phyloP scores from a whole-genome alignment of 2,797 vertebrate genomes.

The Nannoperca obscura region DNA sequence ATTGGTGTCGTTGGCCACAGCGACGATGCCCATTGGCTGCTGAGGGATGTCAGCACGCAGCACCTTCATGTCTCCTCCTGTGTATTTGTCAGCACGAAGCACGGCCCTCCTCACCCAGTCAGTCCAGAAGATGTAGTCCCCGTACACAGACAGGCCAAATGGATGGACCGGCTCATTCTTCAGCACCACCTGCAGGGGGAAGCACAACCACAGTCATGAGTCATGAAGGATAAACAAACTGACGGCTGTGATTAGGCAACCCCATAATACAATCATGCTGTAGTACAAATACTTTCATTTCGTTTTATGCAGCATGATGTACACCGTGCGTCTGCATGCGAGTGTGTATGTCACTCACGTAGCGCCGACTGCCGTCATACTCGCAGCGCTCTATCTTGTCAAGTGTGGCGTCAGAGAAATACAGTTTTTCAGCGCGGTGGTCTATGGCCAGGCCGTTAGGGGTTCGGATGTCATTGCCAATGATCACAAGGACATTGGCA shows the following conservation, averaged over 20 bases:
- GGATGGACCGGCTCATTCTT: conserved; percentile 97
- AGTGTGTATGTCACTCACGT: conserved; percentile 86
- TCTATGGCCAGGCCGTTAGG: conserved; percentile 98
- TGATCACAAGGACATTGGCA: conserved; percentile 93
- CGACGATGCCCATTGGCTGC: conserved; percentile 98
- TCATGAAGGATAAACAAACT: conserved; percentile 12
- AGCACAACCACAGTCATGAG: conserved; percentile 31
- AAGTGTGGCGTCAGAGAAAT: conserved; percentile 96
- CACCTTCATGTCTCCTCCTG: conserved; percentile 95
- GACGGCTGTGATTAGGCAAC: not conserved
- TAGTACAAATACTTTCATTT: conserved; percentile 13
- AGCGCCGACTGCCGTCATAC: conserved; percentile 93
- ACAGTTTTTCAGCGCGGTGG: conserved; percentile 96
- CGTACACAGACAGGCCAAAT: conserved; percentile 95
- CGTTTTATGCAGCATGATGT: not conserved
- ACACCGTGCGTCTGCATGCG: not conserved
- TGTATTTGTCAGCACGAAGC: conserved; percentile 95
- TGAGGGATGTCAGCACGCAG: conserved; percentile 97
- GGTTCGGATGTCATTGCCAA: conserved; percentile 94
- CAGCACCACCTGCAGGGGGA: conserved; percentile 90
- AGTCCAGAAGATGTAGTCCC: conserved; percentile 98
- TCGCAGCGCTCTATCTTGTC: conserved; percentile 99
- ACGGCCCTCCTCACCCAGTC: conserved; percentile 98
- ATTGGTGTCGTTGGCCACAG: conserved; percentile 98
- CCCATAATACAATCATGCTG: not conserved